Evolutionary conservation across 2,113 vertebrate genomes (phyloP).

Genomic region (Oryzias melastigma): DNA sequence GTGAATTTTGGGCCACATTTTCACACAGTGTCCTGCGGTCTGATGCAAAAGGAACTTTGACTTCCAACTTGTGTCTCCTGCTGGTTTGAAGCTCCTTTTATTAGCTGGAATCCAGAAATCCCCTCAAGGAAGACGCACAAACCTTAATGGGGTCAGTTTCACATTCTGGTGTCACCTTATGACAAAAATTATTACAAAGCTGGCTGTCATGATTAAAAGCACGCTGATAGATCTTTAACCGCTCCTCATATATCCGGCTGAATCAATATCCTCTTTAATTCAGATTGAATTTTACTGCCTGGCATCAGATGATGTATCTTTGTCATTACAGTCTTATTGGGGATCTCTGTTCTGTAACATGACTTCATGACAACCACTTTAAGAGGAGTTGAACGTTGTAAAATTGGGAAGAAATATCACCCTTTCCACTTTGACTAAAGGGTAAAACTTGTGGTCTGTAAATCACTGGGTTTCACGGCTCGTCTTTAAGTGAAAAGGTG

Average conservation of each 20-base stretch:
- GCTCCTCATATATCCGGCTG: constrained; percentile 4
- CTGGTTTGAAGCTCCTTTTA: too few species aligned
- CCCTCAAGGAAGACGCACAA: too few species aligned
- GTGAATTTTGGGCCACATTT: too few species aligned
- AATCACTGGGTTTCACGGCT: not conserved
- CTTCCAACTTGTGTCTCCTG: too few species aligned
- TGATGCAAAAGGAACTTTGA: too few species aligned
- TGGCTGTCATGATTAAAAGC: too few species aligned
- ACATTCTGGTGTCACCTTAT: too few species aligned
- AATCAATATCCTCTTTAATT: constrained; percentile 26
- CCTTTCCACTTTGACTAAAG: not conserved
- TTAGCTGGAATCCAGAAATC: too few species aligned
- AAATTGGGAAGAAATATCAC: not conserved
- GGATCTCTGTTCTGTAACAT: not conserved
- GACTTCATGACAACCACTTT: constrained; percentile 11
- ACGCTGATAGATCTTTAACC: too few species aligned
- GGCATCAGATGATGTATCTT: constrained; percentile 21
- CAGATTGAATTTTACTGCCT: constrained; percentile 5
- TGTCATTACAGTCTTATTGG: constrained; percentile 29
- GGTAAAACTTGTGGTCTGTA: not conserved
- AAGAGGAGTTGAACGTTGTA: not conserved
- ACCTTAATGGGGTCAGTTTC: too few species aligned
- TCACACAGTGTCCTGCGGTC: too few species aligned
- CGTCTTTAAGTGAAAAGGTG: not conserved
- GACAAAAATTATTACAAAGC: too few species aligned